These are phyloP conservation scores for Xerus rutilus DNA, from an alignment of 2,797 vertebrate species.

Conservation along the genomic window DNA sequence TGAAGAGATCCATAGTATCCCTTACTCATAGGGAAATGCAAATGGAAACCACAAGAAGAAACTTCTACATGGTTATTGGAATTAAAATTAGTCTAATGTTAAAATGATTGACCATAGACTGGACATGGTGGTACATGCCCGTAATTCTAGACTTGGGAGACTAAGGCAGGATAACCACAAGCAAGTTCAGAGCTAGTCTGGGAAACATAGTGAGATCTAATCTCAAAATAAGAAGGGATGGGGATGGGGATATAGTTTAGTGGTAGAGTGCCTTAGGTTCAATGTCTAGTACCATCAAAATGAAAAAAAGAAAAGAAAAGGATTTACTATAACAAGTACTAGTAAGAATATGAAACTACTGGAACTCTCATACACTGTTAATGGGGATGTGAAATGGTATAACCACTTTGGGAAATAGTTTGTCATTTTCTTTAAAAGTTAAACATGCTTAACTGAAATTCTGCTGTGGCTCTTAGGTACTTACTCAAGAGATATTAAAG, in stretches of 20 bases:
- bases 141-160: too few species aligned
- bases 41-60: background rate
- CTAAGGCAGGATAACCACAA: too few species aligned
- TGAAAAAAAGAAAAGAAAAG: too few species aligned
- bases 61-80: background rate
- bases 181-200: too few species aligned
- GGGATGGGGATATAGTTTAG: too few species aligned
- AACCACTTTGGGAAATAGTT: background rate
- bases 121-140: too few species aligned
- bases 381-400: background rate
- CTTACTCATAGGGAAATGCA: background rate
- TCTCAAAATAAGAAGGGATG: too few species aligned
- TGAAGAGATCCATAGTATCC: background rate
- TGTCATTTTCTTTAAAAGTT: background rate
- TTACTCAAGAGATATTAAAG: background rate
- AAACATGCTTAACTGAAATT: background rate
- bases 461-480: background rate
- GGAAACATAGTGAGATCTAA: too few species aligned
- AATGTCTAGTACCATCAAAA: too few species aligned
- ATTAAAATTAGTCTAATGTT: background rate
- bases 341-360: background rate
- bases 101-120: background rate
- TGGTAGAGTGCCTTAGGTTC: too few species aligned
- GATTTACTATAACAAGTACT: too few species aligned
- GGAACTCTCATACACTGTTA: background rate